Base-by-base conservation (phyloP, 2,797 vertebrate genomes). In the Sebastes elongatus region DNA sequence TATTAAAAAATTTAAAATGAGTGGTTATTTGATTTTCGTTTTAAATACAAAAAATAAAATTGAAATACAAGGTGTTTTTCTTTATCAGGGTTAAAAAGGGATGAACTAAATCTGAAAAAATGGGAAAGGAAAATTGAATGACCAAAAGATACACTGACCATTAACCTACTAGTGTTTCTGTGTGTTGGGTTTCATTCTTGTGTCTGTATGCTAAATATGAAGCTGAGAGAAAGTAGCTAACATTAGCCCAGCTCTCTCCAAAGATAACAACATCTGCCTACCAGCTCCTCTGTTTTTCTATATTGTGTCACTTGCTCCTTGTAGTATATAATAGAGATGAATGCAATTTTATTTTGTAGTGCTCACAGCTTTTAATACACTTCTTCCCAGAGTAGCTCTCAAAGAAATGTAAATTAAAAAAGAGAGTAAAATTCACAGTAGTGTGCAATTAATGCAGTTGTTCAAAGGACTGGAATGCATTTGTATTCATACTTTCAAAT, bases 1-100 rank as follows among this genome's bases (percentile, higher is more conserved):
- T 14, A 38, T 38, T 0, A 38, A 5, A 38, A 38, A 5, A 38
- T 5, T 0, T 0, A 35, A 38, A 38, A 38, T 38, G 0, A 38
- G 11, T 6, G 35, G 4, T 38, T 0, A 13, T 38, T 38, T 38
- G 11, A 38, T 38, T 38, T 38, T 38, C 35, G 35, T 38, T 38
- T 38, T 38, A 38, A 35, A 38, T 14, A 38, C 35, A 38, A 38
- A 38, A 38, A 38, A 38, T 38, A 38, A 38, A 38, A 38, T 38
- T 38, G 35, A 38, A 38, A 38, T 38, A 38, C 35, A 38, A 38
- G 35, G 0, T 14, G 35, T 38, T 38, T 38, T 38, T 38, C 35
- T 38, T 38, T 38, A 38, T 38, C 35, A 38, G 11, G 35, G 35
- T 38, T 11, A 38, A 38, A 38, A 38, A 38, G 35, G 35, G 35